phyloP scores from a whole-genome alignment of 2,113 vertebrate species.

The Centropus unirufus region DNA sequence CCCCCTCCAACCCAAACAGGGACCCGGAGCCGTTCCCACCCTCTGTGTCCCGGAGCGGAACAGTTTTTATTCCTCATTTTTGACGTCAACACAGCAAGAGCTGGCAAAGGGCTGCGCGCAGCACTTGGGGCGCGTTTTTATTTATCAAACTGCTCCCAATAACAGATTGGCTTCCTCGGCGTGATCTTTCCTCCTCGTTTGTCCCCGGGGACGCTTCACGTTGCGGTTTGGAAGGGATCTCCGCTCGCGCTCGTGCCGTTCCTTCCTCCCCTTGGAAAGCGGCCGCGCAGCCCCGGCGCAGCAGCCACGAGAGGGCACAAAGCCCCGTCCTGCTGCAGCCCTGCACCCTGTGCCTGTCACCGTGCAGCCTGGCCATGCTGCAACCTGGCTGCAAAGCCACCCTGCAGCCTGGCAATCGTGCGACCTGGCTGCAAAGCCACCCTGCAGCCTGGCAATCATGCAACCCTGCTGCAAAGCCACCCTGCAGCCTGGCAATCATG shows the following conservation, averaged over 20 bases:
- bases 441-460: neutral
- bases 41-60: neutral
- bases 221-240: neutral
- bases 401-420: too few species aligned
- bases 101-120: neutral
- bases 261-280: neutral
- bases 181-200: neutral
- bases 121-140: neutral
- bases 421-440: too few species aligned
- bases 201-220: neutral
- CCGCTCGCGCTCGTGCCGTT: rapidly evolving
- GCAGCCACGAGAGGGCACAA: constrained; percentile 60
- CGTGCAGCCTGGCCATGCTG: neutral
- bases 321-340: neutral
- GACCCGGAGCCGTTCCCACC: neutral
- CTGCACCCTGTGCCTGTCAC: neutral
- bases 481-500: rapidly evolving
- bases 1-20: neutral
- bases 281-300: neutral
- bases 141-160: neutral
- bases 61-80: neutral
- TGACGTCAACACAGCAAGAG: neutral
- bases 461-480: rapidly evolving
- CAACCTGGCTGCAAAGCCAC: too few species aligned
- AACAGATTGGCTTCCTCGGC: neutral